These are phyloP conservation scores for Oophaga sylvatica DNA, from an alignment of 2,797 vertebrate genomes.

Conservation along the genomic window DNA sequence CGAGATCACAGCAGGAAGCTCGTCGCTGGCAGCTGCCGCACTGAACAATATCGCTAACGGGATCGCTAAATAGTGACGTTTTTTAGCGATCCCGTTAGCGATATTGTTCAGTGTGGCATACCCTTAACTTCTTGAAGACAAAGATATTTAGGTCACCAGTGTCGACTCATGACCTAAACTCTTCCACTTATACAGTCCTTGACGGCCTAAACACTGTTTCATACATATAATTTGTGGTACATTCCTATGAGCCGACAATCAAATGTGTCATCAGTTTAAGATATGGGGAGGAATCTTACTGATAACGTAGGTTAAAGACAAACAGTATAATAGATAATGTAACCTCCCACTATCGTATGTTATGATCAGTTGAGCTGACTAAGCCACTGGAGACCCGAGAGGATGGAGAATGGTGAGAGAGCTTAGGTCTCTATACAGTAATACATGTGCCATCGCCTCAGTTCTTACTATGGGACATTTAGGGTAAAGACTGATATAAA, in stretches of 20 bases:
- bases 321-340: not conserved
- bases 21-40: too few species aligned
- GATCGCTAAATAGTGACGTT: too few species aligned
- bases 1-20: too few species aligned
- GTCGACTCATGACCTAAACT: constrained; percentile 3
- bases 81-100: too few species aligned
- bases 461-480: not conserved
- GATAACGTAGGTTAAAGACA: not conserved
- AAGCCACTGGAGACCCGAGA: not conserved
- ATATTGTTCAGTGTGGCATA: too few species aligned
- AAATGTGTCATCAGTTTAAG: not conserved
- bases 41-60: too few species aligned
- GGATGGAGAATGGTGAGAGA: not conserved
- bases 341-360: not conserved
- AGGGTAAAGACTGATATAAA: too few species aligned
- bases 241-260: not conserved
- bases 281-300: not conserved
- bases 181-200: not conserved
- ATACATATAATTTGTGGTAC: not conserved
- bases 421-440: not conserved
- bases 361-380: not conserved
- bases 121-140: constrained; percentile 9
- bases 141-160: constrained; percentile 34
- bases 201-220: not conserved
- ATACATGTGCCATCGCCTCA: not conserved